phyloP scores from a whole-genome alignment of 1,140 invertebrate genomes.

The Drosophila nikananu region DNA sequence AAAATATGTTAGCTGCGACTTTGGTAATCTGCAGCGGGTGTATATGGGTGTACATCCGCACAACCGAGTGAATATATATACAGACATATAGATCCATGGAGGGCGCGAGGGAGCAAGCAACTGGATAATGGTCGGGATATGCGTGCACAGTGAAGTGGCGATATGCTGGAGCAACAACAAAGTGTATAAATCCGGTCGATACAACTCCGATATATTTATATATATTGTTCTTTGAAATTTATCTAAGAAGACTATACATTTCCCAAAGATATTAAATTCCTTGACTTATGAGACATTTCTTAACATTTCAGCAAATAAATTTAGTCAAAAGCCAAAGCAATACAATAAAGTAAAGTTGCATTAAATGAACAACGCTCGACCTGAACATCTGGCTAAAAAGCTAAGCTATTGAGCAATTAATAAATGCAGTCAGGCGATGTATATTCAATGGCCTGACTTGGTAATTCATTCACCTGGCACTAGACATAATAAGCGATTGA shows the following conservation, averaged over 20 bases:
- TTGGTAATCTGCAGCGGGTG: slow-evolving; percentile 71
- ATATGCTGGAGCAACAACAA: slow-evolving; percentile 13
- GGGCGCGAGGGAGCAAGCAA: not conserved
- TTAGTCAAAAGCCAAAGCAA: no score
- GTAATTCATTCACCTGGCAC: slow-evolving; percentile 3
- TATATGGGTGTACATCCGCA: slow-evolving; percentile 12
- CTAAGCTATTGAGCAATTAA: not conserved
- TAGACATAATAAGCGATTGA: slow-evolving; percentile 2
- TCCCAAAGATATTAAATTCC: not conserved
- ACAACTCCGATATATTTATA: slow-evolving; percentile 5
- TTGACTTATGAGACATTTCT: not conserved
- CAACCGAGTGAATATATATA: slow-evolving; percentile 3
- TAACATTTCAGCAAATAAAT: not conserved
- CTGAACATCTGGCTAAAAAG: not conserved
- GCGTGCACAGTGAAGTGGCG: slow-evolving; percentile 66
- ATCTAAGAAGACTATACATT: no score
- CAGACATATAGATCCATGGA: not conserved
- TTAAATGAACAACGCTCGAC: not conserved
- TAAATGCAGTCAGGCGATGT: not conserved
- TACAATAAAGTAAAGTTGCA: no score
- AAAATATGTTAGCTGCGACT: slow-evolving; percentile 80
- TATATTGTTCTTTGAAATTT: no score
- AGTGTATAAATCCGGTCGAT: slow-evolving; percentile 13
- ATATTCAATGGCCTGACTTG: not conserved
- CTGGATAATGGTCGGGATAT: slow-evolving; percentile 48